Base-by-base conservation (phyloP, 2,797 vertebrate species). In the Philypnodon macrostomus region DNA sequence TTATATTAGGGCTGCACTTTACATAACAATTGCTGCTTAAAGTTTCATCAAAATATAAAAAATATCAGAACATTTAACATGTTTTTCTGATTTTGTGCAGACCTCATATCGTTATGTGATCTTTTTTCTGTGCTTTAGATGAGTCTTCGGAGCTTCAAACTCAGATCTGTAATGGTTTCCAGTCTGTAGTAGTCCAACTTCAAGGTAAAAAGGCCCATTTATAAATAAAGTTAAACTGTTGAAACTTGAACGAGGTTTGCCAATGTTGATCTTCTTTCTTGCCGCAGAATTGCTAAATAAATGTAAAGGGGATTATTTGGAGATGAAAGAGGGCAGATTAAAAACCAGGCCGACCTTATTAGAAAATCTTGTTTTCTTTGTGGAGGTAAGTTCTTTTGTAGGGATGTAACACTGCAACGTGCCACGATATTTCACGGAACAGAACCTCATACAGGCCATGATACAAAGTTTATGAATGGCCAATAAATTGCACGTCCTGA, bases 341-440 rank as follows among this genome's bases (percentile, higher is more conserved):
- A 94, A 90, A 91, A 92, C 91, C 2, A 85, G 85, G 13, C 91
- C 94, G 34, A 73, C 72, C 58, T 69, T 93, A 66, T 86, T 98
- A 91, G 94, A 98, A 89, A 96, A 91, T 68, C 79, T 98, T 11
- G 89, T 96, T 81, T 96, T 96, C 90, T 97, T 98, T 79, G 89
- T 93, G 14, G 96, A 98, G 95, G 96, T 98, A 79, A 85, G 84
- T n/a, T n/a, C n/a, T n/a, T n/a, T n/a, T n/a, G n/a, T n/a, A n/a
- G n/a, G n/a, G n/a, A n/a, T n/a, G n/a, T n/a, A n/a, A n/a, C n/a
- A n/a, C n/a, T n/a, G n/a, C n/a, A n/a, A n/a, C n/a, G n/a, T n/a
- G n/a, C n/a, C n/a, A n/a, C n/a, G n/a, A n/a, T n/a, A n/a, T n/a
- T n/a, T n/a, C n/a, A n/a, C n/a, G n/a, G n/a, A n/a, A n/a, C n/a